Percentiles rank a stretch among this genome's conserved stretches.
These are phyloP conservation scores for Atherinosoma microstoma DNA, from an alignment of 2,797 vertebrate genomes.

Conservation along the genomic window DNA sequence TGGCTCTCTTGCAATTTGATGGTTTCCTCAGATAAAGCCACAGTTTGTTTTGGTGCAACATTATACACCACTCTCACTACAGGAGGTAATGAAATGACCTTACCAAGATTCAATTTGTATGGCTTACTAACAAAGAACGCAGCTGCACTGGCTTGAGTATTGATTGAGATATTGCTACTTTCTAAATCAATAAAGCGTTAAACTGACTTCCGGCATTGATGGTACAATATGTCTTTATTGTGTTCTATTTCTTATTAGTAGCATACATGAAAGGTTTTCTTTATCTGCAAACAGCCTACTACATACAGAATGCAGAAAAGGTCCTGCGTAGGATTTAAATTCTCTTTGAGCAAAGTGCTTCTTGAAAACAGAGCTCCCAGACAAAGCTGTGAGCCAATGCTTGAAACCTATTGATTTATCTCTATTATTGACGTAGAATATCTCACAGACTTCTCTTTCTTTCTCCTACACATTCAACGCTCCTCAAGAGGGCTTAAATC, in stretches of 20 bases:
- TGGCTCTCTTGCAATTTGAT: conserved; percentile 21
- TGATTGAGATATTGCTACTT: conserved; percentile 26
- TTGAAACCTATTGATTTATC: conserved; percentile 72
- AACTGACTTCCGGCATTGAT: conserved; percentile 15
- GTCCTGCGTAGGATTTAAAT: conserved; percentile 14
- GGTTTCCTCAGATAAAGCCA: conserved; percentile 26
- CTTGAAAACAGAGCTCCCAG: conserved; percentile 45
- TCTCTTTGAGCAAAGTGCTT: conserved; percentile 48
- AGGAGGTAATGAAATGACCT: neutral
- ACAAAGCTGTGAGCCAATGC: conserved; percentile 60
- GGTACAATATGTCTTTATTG: neutral
- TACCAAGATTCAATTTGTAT: conserved; percentile 31
- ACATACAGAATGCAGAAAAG: conserved; percentile 10
- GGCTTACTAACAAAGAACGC: conserved; percentile 1
- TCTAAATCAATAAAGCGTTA: conserved; percentile 40
- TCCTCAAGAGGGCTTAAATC: conserved; percentile 56
- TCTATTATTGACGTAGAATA: conserved; percentile 60
- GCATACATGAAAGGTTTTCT: conserved; percentile 13
- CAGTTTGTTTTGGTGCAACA: conserved; percentile 19
- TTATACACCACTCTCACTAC: neutral
- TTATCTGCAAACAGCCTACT: conserved; percentile 30
- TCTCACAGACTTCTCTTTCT: conserved; percentile 46
- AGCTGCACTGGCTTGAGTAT: conserved; percentile 16
- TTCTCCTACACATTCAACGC: conserved; percentile 59
- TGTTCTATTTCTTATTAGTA: neutral